A percentile compares a stretch with the other conserved stretches of the same genome.
Evolutionary conservation across 1,140 invertebrate species (phyloP).

Genomic region (Musca vetustissima): DNA sequence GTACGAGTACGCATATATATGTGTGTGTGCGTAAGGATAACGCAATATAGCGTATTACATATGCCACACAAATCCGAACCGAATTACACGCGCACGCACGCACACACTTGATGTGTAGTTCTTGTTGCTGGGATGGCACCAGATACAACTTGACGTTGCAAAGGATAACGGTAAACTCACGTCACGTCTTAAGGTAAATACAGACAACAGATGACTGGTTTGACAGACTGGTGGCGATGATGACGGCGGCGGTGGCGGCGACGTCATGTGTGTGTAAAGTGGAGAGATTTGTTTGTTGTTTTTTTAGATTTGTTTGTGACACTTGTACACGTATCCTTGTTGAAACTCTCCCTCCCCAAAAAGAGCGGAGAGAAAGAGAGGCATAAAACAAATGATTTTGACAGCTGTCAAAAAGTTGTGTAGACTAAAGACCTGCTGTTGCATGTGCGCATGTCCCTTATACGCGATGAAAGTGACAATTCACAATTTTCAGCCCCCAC

Average conservation of each 20-base stretch:
- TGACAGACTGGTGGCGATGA: too few species aligned
- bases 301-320: neutral
- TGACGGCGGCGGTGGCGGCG: too few species aligned
- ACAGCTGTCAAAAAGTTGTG: conserved; percentile 9
- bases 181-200: neutral
- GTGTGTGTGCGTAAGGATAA: conserved; percentile 11
- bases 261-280: neutral
- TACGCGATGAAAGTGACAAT: neutral
- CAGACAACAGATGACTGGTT: conserved; percentile 5
- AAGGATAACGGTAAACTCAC: conserved; percentile 15
- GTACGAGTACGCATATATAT: too few species aligned
- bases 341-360: neutral
- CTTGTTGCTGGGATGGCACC: neutral
- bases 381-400: conserved; percentile 2
- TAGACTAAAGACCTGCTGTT: neutral
- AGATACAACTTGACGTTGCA: conserved; percentile 9
- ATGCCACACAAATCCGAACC: too few species aligned
- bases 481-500: neutral
- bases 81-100: too few species aligned
- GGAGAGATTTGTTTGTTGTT: neutral
- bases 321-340: neutral
- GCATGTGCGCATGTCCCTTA: neutral
- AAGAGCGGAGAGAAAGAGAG: too few species aligned
- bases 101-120: too few species aligned
- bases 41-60: neutral